These are phyloP conservation scores for Aphelinus atriplicis DNA, from an alignment of 1,140 invertebrate genomes.

Conservation along the genomic window DNA sequence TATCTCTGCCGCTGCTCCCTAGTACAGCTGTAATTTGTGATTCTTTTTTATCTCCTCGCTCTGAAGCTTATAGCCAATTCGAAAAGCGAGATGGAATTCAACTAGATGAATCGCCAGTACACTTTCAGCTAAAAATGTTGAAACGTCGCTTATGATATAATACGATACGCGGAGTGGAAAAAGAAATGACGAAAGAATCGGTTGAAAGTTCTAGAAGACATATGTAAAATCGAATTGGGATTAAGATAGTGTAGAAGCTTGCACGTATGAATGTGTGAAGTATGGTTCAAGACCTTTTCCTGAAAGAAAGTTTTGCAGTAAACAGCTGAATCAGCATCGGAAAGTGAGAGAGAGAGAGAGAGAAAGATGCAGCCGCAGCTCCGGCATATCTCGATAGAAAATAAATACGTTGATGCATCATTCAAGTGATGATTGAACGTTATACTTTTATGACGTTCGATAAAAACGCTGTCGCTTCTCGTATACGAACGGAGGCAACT, in stretches of 20 bases:
- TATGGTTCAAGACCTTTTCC: constrained; percentile 48
- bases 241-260: background rate
- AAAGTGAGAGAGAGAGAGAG: background rate
- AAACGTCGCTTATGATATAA: no score
- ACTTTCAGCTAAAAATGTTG: no score
- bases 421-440: constrained; percentile 23
- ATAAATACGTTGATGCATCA: constrained; percentile 30
- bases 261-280: background rate
- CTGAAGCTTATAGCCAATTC: no score
- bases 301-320: constrained; percentile 46
- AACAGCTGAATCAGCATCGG: constrained; percentile 41
- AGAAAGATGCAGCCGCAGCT: background rate
- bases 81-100: no score
- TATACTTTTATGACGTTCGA: background rate
- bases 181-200: background rate
- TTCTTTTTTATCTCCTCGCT: no score
- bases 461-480: background rate
- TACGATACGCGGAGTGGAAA: no score
- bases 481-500: no score
- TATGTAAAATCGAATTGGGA: constrained; percentile 9
- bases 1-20: no score
- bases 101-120: no score
- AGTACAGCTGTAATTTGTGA: no score
- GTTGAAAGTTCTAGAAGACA: constrained; percentile 14
- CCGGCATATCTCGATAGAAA: constrained; percentile 10